Conservation (phyloP, 2,113 vertebrate species). For the Sitta europaea region DNA sequence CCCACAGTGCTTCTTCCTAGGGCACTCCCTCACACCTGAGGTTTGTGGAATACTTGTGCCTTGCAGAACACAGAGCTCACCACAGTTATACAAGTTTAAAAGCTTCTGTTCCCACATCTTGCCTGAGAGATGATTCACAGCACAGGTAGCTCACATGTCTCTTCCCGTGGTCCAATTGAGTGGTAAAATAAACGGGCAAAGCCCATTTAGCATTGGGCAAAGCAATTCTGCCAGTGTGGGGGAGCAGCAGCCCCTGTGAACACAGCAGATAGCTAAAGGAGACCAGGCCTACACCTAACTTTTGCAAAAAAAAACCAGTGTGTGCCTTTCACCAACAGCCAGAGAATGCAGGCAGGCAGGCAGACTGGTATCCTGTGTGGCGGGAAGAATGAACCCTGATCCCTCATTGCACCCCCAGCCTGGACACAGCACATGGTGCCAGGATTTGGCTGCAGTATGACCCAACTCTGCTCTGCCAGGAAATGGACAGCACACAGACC, state of each 20-base stretch:
- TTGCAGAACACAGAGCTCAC: neutral
- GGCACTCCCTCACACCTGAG: neutral
- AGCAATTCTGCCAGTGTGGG: neutral
- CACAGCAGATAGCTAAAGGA: accelerated
- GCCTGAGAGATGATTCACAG: neutral
- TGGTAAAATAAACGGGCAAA: neutral
- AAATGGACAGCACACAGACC: neutral
- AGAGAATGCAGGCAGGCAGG: neutral
- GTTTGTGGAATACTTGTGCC: neutral
- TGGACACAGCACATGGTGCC: neutral
- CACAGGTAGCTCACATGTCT: neutral
- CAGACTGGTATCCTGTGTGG: accelerated
- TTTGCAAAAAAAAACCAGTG: accelerated
- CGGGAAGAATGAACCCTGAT: accelerated
- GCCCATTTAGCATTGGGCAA: neutral
- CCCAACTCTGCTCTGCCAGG: accelerated
- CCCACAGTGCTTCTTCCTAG: neutral
- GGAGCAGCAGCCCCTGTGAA: neutral
- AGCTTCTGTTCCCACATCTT: neutral
- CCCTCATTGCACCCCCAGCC: accelerated
- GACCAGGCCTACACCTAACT: neutral
- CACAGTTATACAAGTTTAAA: neutral
- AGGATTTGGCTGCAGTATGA: neutral
- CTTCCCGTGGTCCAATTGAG: accelerated
- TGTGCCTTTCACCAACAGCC: accelerated